Evolutionary conservation across 2,113 vertebrate genomes (phyloP).

Genomic region (Delphinus delphis): DNA sequence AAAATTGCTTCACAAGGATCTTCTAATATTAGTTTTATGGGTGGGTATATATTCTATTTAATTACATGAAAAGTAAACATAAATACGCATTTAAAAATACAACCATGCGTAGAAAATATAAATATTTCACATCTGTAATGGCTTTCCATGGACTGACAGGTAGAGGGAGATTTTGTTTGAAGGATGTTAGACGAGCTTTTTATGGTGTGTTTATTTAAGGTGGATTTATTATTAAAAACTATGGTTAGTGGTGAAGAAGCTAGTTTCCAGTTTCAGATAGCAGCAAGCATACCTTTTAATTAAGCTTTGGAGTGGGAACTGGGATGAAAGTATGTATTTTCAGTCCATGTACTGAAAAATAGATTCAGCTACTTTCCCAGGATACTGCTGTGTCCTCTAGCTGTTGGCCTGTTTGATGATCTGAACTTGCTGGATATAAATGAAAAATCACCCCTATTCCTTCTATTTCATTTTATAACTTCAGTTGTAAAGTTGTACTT

Average conservation of each 20-base stretch:
- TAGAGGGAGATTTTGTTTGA: neutral
- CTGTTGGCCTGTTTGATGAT: neutral
- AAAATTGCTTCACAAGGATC: neutral
- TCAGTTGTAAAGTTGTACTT: neutral
- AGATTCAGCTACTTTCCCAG: neutral
- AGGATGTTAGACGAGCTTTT: neutral
- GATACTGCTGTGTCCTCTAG: neutral
- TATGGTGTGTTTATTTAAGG: neutral
- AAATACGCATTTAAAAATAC: neutral
- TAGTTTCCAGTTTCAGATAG: neutral
- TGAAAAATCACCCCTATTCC: neutral
- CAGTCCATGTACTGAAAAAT: neutral
- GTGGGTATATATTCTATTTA: neutral
- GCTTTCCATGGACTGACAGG: neutral
- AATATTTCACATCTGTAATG: neutral
- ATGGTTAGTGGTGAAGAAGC: neutral
- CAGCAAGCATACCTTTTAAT: neutral
- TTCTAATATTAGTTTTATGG: conserved; percentile 24
- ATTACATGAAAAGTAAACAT: neutral
- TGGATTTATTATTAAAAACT: conserved; percentile 21
- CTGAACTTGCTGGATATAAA: neutral
- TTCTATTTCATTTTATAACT: neutral
- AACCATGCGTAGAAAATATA: neutral
- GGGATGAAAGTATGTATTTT: neutral
- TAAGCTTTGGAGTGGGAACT: neutral